Conservation (phyloP, 2,113 vertebrate genomes). For the Megalops atlanticus region DNA sequence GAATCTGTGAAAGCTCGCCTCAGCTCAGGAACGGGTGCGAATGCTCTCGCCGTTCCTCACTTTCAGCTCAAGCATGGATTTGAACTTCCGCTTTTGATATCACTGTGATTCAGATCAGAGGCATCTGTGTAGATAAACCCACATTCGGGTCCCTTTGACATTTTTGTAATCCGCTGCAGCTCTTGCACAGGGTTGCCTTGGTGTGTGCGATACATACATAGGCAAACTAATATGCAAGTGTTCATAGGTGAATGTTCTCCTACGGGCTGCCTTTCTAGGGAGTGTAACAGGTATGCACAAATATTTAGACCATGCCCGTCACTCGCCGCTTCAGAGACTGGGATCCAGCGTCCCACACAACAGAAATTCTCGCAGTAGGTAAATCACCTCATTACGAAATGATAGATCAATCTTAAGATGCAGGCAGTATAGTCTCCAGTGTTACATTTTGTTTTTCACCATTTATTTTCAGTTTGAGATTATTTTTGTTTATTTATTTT, state of each 20-base stretch:
- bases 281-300: conserved; percentile 22
- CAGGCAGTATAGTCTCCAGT: conserved; percentile 37
- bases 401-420: conserved; percentile 37
- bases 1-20: not conserved
- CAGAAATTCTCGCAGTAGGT: conserved; percentile 17
- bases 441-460: conserved; percentile 29
- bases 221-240: conserved; percentile 35
- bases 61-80: not conserved
- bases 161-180: conserved; percentile 31
- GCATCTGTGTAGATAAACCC: conserved; percentile 13
- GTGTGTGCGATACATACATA: conserved; percentile 10
- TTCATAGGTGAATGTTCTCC: conserved; percentile 25
- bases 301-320: not conserved
- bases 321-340: conserved; percentile 4
- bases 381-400: conserved; percentile 33
- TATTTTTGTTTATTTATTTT: conserved; percentile 37
- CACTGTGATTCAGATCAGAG: not conserved
- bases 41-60: not conserved
- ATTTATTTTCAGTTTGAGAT: not conserved
- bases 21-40: not conserved
- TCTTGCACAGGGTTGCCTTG: not conserved
- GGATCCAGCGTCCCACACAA: conserved; percentile 30
- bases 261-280: conserved; percentile 20
- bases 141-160: conserved; percentile 21
- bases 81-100: conserved; percentile 11